phyloP scores from a whole-genome alignment of 1,140 invertebrate species.

The Maconellicoccus hirsutus region DNA sequence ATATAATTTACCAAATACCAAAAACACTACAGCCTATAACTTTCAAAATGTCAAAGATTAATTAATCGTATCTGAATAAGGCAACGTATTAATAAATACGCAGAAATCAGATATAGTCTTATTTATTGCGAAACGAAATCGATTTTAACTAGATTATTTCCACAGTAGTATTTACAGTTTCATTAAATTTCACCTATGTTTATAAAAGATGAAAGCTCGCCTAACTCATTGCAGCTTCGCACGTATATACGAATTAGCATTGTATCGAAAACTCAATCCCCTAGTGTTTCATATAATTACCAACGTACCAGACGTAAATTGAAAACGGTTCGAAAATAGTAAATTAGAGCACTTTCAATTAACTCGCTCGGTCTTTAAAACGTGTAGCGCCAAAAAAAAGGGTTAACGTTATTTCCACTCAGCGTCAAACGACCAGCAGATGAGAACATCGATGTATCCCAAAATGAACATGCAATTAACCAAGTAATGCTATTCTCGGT shows the following conservation, averaged over 20 bases:
- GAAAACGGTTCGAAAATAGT: neutral
- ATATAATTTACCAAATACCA: neutral
- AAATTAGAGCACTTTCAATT: neutral
- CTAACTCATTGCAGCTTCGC: neutral
- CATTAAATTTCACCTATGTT: neutral
- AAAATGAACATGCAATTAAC: no score
- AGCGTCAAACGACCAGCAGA: no score
- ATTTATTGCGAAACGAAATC: neutral
- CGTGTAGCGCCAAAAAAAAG: no score
- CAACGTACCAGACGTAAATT: neutral
- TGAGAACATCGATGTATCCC: no score
- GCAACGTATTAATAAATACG: neutral
- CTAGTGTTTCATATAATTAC: no score
- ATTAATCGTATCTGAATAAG: neutral
- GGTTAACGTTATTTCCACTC: no score
- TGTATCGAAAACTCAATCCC: neutral
- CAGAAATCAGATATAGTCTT: no score
- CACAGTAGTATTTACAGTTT: neutral
- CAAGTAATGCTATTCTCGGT: no score
- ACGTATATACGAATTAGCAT: neutral
- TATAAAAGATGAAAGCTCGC: neutral
- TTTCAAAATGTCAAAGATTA: neutral
- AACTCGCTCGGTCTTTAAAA: neutral
- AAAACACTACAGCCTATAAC: neutral
- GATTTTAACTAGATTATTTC: neutral